Evolutionary conservation across 1,140 invertebrate genomes (phyloP), one percentile per base, ranked within the genome.

Genomic region (Dicyema japonicum): DNA sequence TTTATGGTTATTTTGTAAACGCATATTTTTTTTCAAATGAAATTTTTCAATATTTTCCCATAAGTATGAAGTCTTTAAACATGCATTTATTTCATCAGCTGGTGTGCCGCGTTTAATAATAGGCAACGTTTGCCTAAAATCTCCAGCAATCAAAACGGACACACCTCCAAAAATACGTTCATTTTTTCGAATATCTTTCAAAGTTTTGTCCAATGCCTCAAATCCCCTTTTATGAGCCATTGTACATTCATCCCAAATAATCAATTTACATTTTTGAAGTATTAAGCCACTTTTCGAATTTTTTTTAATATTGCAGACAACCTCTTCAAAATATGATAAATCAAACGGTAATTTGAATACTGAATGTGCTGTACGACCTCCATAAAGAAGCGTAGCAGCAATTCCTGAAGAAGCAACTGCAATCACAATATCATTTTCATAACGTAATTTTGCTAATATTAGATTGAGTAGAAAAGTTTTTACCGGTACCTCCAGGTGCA

Each of bases 231-330:
- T 21, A 27, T 6, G 31, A 25, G 41, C 30, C 47, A 49, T 50
- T 24, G 43, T 39, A 24, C 36, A 40, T 34, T 50, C 44, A 42
- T 50, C 41, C 39, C 45, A 47, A 27, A 47, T 33, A 21, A 52
- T 43, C 6, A 50, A 17, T 36, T 39, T 33, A 19, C 36, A 35
- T 33, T 29, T 17, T 28, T 34, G 24, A 13, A 50, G 29, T 12
- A 46, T 22, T 36, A 38, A 34, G 15, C 29, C 37, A 15, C 33
- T 36, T 27, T 22, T 27, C 22, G 30, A 33, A 12, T 31, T 12
- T 32, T 40, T 31, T 7, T 9, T 22, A 24, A 43, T 41, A 19
- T 40, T 40, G 21, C 37, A 47, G 3, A 27, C 24, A 8, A 25
- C 27, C 17, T 18, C 30, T 25, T 36, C 29, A 26, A 19, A 34